phyloP scores from a whole-genome alignment of 2,113 vertebrate species.

The Tupaia tana region DNA sequence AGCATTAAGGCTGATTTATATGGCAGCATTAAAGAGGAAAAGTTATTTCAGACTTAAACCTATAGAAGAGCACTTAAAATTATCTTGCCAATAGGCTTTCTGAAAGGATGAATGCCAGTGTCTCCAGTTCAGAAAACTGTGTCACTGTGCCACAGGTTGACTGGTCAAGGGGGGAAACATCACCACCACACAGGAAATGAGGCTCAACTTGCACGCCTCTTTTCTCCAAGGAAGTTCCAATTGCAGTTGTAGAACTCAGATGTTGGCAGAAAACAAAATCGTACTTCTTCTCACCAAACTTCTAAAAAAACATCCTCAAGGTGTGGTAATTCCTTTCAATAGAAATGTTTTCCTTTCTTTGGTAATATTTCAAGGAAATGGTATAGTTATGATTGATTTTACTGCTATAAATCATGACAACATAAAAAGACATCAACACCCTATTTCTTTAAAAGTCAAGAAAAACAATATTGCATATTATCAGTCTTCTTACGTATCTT shows the following conservation, averaged over 20 bases:
- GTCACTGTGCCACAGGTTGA: background rate
- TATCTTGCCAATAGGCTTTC: slow-evolving; percentile 43
- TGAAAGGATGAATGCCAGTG: slow-evolving; percentile 15
- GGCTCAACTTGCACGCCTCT: background rate
- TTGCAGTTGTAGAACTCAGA: background rate
- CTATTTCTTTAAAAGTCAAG: background rate
- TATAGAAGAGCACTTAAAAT: background rate
- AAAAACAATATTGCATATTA: background rate
- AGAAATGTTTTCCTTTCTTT: background rate
- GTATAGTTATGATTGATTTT: slow-evolving; percentile 54
- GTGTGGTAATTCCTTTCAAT: slow-evolving; percentile 51
- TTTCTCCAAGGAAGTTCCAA: background rate
- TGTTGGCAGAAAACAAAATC: background rate
- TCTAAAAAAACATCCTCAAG: slow-evolving; percentile 28
- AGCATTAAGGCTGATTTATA: slow-evolving; percentile 62
- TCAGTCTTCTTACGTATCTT: background rate
- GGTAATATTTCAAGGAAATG: slow-evolving; percentile 31
- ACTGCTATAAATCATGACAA: background rate
- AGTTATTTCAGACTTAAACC: slow-evolving; percentile 58
- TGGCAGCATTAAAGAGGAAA: slow-evolving; percentile 45
- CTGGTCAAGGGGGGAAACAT: background rate
- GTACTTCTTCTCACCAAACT: background rate
- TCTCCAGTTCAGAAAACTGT: slow-evolving; percentile 24
- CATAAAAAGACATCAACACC: background rate
- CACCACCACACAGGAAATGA: background rate